These are phyloP conservation scores for Caenorhabditis doughertyi DNA, from an alignment of 2,888 invertebrate species.

Conservation along the genomic window DNA sequence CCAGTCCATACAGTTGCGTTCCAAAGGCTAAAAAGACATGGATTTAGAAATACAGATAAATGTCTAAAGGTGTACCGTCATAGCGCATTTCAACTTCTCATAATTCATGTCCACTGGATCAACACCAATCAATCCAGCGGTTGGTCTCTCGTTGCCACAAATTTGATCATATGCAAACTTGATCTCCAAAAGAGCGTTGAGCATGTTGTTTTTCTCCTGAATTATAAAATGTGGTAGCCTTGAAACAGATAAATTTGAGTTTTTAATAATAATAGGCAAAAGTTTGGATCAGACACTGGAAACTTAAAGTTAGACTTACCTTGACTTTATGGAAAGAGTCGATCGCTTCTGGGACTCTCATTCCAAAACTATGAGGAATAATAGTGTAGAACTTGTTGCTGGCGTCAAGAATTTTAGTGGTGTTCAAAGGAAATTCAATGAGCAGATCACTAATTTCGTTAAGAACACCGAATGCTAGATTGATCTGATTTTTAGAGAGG, in stretches of 20 bases:
- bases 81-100: slow-evolving; percentile 90
- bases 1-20: slow-evolving; percentile 87
- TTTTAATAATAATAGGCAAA: no score
- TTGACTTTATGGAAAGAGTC: slow-evolving; percentile 88
- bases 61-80: slow-evolving; percentile 84
- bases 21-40: slow-evolving; percentile 60
- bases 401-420: slow-evolving; percentile 35
- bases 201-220: slow-evolving; percentile 89
- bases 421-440: not conserved
- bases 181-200: slow-evolving; percentile 94
- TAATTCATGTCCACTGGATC: slow-evolving; percentile 91
- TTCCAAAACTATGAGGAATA: slow-evolving; percentile 95
- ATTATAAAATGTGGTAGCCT: not conserved
- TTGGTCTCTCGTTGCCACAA: slow-evolving; percentile 33
- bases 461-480: slow-evolving; percentile 87
- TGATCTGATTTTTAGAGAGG: slow-evolving; percentile 92
- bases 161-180: slow-evolving; percentile 95
- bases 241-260: no score
- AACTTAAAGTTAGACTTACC: slow-evolving; percentile 74
- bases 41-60: not conserved
- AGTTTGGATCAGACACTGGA: no score
- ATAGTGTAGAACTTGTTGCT: slow-evolving; percentile 90
- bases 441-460: slow-evolving; percentile 58
- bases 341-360: slow-evolving; percentile 90
- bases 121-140: slow-evolving; percentile 74